phyloP scores from a whole-genome alignment of 2,797 vertebrate genomes.

The Chloroceryle amazona region DNA sequence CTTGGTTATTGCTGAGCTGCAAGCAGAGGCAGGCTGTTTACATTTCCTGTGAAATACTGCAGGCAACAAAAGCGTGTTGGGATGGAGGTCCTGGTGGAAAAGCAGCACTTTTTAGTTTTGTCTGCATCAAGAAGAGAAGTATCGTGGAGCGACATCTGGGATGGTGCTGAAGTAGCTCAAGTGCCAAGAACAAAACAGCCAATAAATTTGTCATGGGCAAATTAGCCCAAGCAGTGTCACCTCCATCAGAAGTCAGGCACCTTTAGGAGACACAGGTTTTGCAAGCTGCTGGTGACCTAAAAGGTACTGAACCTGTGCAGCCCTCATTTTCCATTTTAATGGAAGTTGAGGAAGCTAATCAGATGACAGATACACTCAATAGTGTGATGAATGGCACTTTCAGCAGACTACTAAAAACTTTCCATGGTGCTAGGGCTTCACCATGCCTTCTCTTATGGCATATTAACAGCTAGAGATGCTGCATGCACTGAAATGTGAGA shows the following conservation, averaged over 20 bases:
- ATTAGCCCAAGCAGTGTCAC: neutral
- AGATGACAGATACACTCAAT: neutral
- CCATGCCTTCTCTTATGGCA: neutral
- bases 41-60: neutral
- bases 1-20: neutral
- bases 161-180: neutral
- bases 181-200: neutral
- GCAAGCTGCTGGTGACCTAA: neutral
- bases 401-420: neutral
- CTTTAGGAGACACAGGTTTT: neutral
- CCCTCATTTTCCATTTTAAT: neutral
- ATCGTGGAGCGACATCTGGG: neutral
- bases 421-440: neutral
- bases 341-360: neutral
- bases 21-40: neutral
- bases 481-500: neutral
- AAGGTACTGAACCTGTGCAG: neutral
- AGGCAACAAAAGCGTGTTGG: neutral
- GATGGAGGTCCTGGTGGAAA: neutral
- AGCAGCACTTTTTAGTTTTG: fast-evolving
- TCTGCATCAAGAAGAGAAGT: neutral
- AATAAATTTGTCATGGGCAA: neutral
- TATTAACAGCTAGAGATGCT: neutral
- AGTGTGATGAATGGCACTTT: neutral
- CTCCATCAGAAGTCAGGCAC: neutral